phyloP scores from a whole-genome alignment of 2,888 invertebrate species.

The Polydrusus pterygomalis region DNA sequence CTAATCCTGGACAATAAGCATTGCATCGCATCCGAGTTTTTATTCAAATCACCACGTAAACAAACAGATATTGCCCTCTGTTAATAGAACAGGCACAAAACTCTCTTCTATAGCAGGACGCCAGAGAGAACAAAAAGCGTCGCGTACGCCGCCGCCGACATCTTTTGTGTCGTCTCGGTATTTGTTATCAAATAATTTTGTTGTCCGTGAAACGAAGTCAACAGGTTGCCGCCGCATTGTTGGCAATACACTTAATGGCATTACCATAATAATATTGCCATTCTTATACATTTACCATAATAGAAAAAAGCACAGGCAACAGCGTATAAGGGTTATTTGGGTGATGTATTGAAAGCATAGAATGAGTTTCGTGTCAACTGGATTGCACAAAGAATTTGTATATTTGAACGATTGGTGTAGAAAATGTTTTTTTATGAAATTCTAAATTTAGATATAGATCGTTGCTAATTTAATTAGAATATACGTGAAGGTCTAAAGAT shows the following conservation, averaged over 20 bases:
- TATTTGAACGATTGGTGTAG: slow-evolving; percentile 31
- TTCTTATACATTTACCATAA: slow-evolving; percentile 71
- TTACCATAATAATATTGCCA: slow-evolving; percentile 73
- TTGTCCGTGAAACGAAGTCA: slow-evolving; percentile 71
- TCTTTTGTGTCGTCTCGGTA: slow-evolving; percentile 62
- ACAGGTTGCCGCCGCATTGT: slow-evolving; percentile 72
- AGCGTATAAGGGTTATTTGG: slow-evolving; percentile 47
- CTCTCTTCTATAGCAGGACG: slow-evolving; percentile 42
- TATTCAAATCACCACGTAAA: slow-evolving; percentile 12
- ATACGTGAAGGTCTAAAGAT: too few species aligned
- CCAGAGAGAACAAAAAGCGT: slow-evolving; percentile 50
- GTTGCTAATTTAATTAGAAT: too few species aligned
- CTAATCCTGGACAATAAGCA: too few species aligned
- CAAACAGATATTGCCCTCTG: slow-evolving; percentile 39
- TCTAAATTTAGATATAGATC: too few species aligned
- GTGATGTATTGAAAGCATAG: slow-evolving; percentile 41
- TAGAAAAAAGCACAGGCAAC: slow-evolving; percentile 57
- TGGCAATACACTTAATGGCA: slow-evolving; percentile 71
- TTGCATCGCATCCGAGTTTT: neutral
- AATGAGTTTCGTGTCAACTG: slow-evolving; percentile 34
- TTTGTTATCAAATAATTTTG: slow-evolving; percentile 72
- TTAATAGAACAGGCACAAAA: slow-evolving; percentile 42
- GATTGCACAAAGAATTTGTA: slow-evolving; percentile 39
- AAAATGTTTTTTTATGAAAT: slow-evolving; percentile 6
- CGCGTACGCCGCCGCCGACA: slow-evolving; percentile 46